phyloP scores from a whole-genome alignment of 2,888 invertebrate species.

The Dolomedes plantarius region DNA sequence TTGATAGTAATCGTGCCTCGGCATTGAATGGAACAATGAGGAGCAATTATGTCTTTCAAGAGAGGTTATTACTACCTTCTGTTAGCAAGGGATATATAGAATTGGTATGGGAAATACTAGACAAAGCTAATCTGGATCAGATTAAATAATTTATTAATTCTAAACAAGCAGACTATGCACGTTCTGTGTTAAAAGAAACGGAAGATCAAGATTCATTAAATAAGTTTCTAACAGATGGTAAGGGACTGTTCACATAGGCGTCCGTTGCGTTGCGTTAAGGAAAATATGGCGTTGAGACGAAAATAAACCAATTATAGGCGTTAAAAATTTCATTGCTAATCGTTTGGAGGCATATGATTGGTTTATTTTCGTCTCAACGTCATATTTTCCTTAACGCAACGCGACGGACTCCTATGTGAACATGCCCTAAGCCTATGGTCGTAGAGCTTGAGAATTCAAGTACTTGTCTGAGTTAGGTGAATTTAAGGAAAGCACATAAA shows the following conservation, averaged over 20 bases:
- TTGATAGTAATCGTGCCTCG: constrained; percentile 25
- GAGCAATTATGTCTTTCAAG: not conserved
- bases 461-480: too few species aligned
- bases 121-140: constrained; percentile 28
- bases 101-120: constrained; percentile 22
- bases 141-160: constrained; percentile 21
- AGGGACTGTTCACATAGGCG: too few species aligned
- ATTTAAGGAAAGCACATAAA: not conserved
- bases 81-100: constrained; percentile 2
- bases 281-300: too few species aligned
- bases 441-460: not conserved
- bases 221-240: constrained; percentile 2
- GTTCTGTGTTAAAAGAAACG: constrained; percentile 19
- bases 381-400: too few species aligned
- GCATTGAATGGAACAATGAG: not conserved
- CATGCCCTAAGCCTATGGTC: not conserved
- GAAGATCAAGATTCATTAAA: constrained; percentile 5
- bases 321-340: too few species aligned
- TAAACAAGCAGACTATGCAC: not conserved
- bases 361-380: too few species aligned
- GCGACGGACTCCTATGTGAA: too few species aligned
- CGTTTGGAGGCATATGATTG: too few species aligned
- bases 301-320: too few species aligned
- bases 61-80: not conserved
- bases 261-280: too few species aligned